Percentiles rank a stretch among this genome's conserved stretches.
phyloP scores from a whole-genome alignment of 2,888 invertebrate genomes.

The Chrysolina americana region DNA sequence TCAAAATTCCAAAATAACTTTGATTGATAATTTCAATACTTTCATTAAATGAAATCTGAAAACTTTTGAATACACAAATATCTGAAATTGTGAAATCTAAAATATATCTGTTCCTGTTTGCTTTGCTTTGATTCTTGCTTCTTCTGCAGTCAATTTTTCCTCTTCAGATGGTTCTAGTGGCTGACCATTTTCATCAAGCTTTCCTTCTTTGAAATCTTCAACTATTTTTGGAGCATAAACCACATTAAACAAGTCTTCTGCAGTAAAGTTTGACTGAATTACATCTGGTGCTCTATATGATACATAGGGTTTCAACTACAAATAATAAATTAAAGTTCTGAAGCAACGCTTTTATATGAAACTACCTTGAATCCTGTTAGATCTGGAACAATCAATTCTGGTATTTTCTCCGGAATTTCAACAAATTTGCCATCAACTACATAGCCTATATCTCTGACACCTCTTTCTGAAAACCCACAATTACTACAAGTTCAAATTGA shows the following conservation, averaged over 20 bases:
- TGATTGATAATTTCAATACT: too few species aligned
- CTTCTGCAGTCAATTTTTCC: constrained; percentile 80
- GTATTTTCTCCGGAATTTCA: constrained; percentile 88
- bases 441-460: constrained; percentile 79
- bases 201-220: constrained; percentile 80
- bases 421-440: constrained; percentile 74
- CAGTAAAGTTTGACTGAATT: constrained; percentile 85
- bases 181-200: constrained; percentile 79
- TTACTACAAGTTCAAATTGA: not conserved
- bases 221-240: constrained; percentile 86
- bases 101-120: constrained; percentile 89
- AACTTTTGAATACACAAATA: too few species aligned
- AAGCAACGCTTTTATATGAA: not conserved
- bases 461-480: constrained; percentile 72
- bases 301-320: constrained; percentile 92
- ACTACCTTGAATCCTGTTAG: constrained; percentile 81
- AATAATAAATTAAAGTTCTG: constrained; percentile 52
- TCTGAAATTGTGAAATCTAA: constrained; percentile 51
- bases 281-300: constrained; percentile 87
- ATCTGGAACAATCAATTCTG: constrained; percentile 94
- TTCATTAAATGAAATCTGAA: too few species aligned
- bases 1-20: too few species aligned
- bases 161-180: constrained; percentile 80
- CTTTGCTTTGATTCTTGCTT: constrained; percentile 80
- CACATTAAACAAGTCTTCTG: constrained; percentile 86